Evolutionary conservation across 2,888 invertebrate genomes (phyloP).

Genomic region (Netelia inedita): DNA sequence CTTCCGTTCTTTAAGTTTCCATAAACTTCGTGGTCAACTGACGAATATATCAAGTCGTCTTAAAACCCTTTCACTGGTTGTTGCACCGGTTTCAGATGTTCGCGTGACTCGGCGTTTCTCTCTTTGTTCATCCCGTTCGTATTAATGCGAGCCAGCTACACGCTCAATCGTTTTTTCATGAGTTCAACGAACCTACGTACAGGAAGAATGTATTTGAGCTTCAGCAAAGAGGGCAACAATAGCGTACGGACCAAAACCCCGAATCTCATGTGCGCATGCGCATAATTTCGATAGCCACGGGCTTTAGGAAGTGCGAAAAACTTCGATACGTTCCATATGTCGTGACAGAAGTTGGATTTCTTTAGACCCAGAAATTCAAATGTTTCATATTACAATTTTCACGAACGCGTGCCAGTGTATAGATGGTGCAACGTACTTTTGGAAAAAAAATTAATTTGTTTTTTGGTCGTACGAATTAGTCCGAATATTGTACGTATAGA

Average conservation of each 20-base stretch:
- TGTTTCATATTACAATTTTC: background rate
- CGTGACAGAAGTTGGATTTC: constrained; percentile 14
- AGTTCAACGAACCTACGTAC: constrained; percentile 12
- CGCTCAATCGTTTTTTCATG: background rate
- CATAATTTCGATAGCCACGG: constrained; percentile 1
- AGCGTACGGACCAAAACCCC: background rate
- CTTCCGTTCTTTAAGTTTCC: background rate
- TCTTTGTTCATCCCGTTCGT: constrained; percentile 20
- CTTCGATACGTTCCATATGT: constrained; percentile 9
- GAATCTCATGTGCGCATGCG: background rate
- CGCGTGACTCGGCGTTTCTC: constrained; percentile 29
- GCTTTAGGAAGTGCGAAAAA: background rate
- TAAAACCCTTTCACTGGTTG: background rate
- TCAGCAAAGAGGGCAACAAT: constrained; percentile 1
- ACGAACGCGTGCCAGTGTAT: background rate
- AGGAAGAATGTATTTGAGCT: background rate
- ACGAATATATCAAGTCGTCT: background rate
- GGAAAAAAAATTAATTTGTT: background rate
- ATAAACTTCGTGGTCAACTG: constrained; percentile 12
- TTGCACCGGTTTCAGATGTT: background rate
- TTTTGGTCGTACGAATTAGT: background rate
- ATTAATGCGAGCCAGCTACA: background rate
- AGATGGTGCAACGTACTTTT: background rate
- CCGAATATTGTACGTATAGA: background rate
- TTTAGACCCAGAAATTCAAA: background rate